A percentile compares a stretch with the other conserved stretches of the same genome.
Evolutionary conservation across 2,888 invertebrate genomes (phyloP).

Genomic region (Isotomurus palustris): DNA sequence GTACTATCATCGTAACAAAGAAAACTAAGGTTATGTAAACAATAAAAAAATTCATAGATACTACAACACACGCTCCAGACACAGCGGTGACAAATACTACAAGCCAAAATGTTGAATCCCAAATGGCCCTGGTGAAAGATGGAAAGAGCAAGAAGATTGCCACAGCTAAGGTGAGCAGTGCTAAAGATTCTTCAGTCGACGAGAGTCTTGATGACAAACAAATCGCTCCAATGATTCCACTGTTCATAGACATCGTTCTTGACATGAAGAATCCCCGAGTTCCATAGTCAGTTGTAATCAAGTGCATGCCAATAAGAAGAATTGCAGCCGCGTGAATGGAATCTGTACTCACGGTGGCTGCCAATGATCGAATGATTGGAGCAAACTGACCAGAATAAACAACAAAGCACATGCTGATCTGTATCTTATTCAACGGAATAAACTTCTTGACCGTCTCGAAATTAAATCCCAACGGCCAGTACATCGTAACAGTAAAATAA

Average conservation of each 20-base stretch:
- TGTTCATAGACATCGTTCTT: slow-evolving; percentile 85
- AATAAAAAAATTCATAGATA: slow-evolving; percentile 51
- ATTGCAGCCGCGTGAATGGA: slow-evolving; percentile 92
- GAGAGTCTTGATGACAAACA: slow-evolving; percentile 89
- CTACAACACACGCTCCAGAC: slow-evolving; percentile 52
- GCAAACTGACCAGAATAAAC: slow-evolving; percentile 20
- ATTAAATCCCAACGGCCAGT: slow-evolving; percentile 8
- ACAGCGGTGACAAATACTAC: slow-evolving; percentile 56
- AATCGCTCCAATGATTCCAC: slow-evolving; percentile 90
- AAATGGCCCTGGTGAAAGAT: slow-evolving; percentile 63
- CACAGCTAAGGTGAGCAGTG: slow-evolving; percentile 81
- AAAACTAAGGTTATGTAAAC: slow-evolving; percentile 60
- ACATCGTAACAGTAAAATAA: slow-evolving; percentile 23
- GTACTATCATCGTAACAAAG: slow-evolving; percentile 65
- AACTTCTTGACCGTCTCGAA: neutral
- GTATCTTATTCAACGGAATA: no score
- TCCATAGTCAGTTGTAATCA: slow-evolving; percentile 90
- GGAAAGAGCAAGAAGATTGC: slow-evolving; percentile 86
- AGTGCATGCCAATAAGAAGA: slow-evolving; percentile 78
- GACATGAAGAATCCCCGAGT: slow-evolving; percentile 82
- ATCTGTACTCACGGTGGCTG: slow-evolving; percentile 94
- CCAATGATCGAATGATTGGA: slow-evolving; percentile 87
- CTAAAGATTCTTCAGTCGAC: slow-evolving; percentile 80
- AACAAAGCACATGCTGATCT: slow-evolving; percentile 13
- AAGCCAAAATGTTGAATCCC: slow-evolving; percentile 54